Conservation (phyloP, 2,797 vertebrate species). For the Pseudomugil gertrudae region DNA sequence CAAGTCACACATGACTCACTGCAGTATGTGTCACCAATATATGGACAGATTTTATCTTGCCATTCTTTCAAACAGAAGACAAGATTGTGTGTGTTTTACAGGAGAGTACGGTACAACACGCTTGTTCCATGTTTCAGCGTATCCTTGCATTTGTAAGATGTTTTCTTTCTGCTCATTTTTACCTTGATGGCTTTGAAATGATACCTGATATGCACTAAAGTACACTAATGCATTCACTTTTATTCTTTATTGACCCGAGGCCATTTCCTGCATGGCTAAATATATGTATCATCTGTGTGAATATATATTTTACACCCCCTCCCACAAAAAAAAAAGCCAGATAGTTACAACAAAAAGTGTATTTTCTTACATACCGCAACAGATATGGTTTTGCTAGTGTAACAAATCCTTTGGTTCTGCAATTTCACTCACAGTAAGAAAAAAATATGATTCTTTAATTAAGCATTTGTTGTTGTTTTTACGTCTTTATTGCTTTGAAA, state of each 20-base stretch:
- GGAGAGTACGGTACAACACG: conserved; percentile 15
- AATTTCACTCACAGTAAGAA: background rate
- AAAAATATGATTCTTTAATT: background rate
- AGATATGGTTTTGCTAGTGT: background rate
- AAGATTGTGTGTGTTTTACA: conserved; percentile 6
- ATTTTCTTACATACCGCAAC: background rate
- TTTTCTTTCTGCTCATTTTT: conserved; percentile 34
- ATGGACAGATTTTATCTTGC: conserved; percentile 8
- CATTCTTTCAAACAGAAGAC: conserved; percentile 15
- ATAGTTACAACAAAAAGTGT: background rate
- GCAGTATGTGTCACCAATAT: background rate
- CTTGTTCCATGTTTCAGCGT: conserved; percentile 38
- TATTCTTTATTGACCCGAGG: conserved; percentile 60
- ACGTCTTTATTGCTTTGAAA: background rate
- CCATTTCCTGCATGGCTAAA: conserved; percentile 63
- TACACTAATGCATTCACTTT: conserved; percentile 63
- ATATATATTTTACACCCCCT: no score
- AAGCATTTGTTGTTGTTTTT: background rate
- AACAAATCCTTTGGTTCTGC: background rate
- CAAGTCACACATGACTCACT: background rate
- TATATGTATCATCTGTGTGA: conserved; percentile 32
- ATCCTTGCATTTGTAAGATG: conserved; percentile 25
- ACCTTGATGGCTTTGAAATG: conserved; percentile 49
- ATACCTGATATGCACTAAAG: conserved; percentile 63
- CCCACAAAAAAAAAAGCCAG: conserved; percentile 13